Conservation (phyloP, 1,140 invertebrate genomes). For the Cydia amplana region DNA sequence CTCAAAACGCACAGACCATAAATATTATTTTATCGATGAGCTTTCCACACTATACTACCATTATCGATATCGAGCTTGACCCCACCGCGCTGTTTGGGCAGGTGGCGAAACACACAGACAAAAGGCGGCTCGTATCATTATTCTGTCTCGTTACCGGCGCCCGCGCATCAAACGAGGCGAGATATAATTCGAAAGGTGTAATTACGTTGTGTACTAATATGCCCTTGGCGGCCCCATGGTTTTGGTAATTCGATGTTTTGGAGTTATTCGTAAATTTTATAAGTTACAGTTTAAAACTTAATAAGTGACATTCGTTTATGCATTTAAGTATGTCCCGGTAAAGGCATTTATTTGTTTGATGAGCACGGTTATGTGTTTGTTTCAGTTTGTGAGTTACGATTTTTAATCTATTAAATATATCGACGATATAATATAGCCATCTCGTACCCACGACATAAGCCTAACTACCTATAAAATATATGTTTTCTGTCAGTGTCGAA, state of each 20-base stretch:
- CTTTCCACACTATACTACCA: background rate
- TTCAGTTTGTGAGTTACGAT: too few relatives aligned
- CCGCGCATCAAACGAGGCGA: slow-evolving; percentile 64
- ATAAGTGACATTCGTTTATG: too few relatives aligned
- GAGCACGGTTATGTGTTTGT: too few relatives aligned
- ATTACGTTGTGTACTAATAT: slow-evolving; percentile 70
- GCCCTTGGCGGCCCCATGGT: slow-evolving; percentile 39
- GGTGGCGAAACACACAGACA: slow-evolving; percentile 76
- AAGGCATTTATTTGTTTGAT: too few relatives aligned
- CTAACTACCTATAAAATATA: too few relatives aligned
- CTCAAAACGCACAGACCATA: background rate
- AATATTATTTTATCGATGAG: background rate
- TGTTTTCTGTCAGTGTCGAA: too few relatives aligned
- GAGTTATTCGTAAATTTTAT: background rate
- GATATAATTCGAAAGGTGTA: slow-evolving; percentile 67
- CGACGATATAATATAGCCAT: too few relatives aligned
- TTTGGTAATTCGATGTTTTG: slow-evolving; percentile 33
- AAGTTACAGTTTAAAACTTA: too few relatives aligned
- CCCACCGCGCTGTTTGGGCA: slow-evolving; percentile 65
- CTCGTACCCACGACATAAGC: too few relatives aligned
- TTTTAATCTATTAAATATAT: too few relatives aligned
- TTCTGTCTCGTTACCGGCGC: slow-evolving; percentile 75
- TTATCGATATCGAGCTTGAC: slow-evolving; percentile 39
- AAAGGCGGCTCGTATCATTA: slow-evolving; percentile 74
- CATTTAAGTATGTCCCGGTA: too few relatives aligned